Evolutionary conservation across 2,888 invertebrate genomes (phyloP).

Genomic region (Habrosyne pyritoides): DNA sequence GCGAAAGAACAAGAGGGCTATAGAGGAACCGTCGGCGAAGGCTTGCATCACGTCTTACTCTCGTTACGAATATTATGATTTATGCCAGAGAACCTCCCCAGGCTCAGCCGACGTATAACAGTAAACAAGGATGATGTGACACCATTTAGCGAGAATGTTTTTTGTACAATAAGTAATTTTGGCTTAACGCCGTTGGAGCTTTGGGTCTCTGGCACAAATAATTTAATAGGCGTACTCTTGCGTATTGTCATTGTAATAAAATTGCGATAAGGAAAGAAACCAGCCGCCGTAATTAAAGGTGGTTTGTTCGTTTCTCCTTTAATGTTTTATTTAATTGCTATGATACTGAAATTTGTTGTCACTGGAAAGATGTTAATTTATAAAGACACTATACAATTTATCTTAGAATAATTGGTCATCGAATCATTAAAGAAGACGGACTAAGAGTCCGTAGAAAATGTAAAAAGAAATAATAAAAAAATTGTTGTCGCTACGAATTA

Average conservation of each 20-base stretch:
- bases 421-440: too few species aligned
- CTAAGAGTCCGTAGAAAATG: too few species aligned
- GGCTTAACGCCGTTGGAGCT: conserved; percentile 28
- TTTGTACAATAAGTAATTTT: conserved; percentile 44
- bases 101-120: conserved; percentile 22
- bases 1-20: conserved; percentile 39
- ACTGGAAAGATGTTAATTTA: too few species aligned
- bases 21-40: conserved; percentile 33
- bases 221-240: conserved; percentile 70
- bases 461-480: too few species aligned
- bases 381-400: too few species aligned
- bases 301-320: conserved; percentile 58
- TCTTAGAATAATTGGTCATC: too few species aligned
- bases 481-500: conserved; percentile 42
- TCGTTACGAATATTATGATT: conserved; percentile 63
- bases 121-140: conserved; percentile 65
- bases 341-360: conserved; percentile 45
- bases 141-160: conserved; percentile 54
- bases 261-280: conserved; percentile 73
- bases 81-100: conserved; percentile 32
- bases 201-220: conserved; percentile 50
- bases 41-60: conserved; percentile 41
- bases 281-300: conserved; percentile 71
- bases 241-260: conserved; percentile 77
- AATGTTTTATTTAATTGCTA: conserved; percentile 60